Evolutionary conservation across 2,888 invertebrate genomes (phyloP), one percentile per base, ranked within the genome.

Genomic region (Acanthosepion lycidas): DNA sequence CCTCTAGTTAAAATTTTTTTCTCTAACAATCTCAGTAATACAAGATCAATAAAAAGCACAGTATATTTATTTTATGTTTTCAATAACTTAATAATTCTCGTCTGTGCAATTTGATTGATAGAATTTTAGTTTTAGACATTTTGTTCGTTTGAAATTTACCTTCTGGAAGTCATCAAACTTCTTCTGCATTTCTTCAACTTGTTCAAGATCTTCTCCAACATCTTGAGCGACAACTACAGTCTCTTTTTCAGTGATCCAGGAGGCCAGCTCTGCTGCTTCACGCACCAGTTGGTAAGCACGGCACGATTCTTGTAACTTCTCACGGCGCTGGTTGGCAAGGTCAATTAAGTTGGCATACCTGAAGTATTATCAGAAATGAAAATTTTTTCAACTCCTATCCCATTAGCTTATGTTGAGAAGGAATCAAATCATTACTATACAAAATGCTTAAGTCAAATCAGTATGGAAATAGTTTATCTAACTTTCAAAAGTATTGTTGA

Each of bases 111-210:
- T 42, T 42, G 42, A 42, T 42, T 42, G 42, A 42, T 42, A 42
- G 42, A 42, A 42, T 42, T 42, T 42, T 3, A 42, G 42, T 42
- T 42, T 42, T 3, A 91, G 42, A 91, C n/a, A 49, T 3, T 51
- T 20, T 12, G 93, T 23, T 6, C 26, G 1, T 42, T 78, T n/a
- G 12, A 78, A 78, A 78, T 33, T 91, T 95, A 97, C 97, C 96
- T 99, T 99, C 97, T 99, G 99, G 98, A 99, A 99, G 98, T 99
- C 99, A 97, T 99, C 99, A 98, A 99, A 99, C 98, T 99, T 99
- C 98, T 99, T 99, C 98, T 99, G 99, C 98, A 99, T 98, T 94
- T 99, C 99, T 98, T 99, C 99, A 92, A 99, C 99, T 97, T 99
- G 99, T 97, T 99, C 99, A 96, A 99, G 98, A 98, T 99, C 99